phyloP scores from a whole-genome alignment of 2,797 vertebrate species.

The Platyrinchus mystaceus region DNA sequence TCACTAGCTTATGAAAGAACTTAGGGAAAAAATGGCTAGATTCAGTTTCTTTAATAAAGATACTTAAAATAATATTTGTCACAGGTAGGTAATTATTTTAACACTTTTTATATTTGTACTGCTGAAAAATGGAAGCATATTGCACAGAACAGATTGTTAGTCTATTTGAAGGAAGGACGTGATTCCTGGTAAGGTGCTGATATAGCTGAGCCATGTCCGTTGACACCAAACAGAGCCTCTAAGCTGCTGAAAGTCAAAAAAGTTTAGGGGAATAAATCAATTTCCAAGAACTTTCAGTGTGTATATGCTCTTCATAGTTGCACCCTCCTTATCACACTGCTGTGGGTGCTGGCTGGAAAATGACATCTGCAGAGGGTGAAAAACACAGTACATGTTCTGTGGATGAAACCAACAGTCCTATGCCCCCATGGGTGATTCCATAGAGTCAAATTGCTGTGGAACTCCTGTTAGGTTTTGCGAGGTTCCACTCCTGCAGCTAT shows the following conservation, averaged over 20 bases:
- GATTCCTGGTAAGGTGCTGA: not conserved
- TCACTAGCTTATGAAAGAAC: not conserved
- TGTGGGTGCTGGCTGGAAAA: not conserved
- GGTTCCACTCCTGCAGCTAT: not conserved
- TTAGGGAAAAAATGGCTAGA: not conserved
- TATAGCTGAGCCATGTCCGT: not conserved
- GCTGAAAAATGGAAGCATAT: not conserved
- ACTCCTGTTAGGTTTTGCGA: not conserved
- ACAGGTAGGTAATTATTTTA: not conserved
- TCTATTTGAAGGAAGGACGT: not conserved
- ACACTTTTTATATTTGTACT: not conserved
- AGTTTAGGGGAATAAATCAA: not conserved
- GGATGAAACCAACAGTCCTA: not conserved
- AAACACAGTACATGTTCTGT: not conserved
- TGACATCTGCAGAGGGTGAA: not conserved
- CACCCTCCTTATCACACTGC: not conserved
- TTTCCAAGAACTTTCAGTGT: not conserved
- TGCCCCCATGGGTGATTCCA: fast-evolving
- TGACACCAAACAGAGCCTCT: not conserved
- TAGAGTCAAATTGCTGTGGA: fast-evolving
- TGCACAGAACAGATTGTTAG: not conserved
- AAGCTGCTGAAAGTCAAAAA: not conserved
- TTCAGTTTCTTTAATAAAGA: not conserved
- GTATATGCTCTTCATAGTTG: not conserved
- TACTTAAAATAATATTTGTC: not conserved